A percentile compares a stretch with the other conserved stretches of the same genome.
Evolutionary conservation across 2,888 invertebrate genomes (phyloP).

Genomic region (Callosobruchus maculatus): DNA sequence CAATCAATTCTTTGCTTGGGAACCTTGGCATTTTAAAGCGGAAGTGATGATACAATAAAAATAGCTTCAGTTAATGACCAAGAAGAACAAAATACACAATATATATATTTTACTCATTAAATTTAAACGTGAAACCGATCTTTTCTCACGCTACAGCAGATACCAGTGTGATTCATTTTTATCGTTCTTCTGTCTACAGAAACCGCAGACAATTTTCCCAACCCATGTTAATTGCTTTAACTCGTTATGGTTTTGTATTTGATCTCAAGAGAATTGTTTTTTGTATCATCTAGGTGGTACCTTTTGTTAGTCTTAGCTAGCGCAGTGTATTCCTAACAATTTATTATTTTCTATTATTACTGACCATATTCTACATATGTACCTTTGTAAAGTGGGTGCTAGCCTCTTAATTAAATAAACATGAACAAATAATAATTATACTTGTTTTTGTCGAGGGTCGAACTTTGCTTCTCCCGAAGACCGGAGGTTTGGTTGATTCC

Average conservation of each 20-base stretch:
- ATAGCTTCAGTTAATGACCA: neutral
- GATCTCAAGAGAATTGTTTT: neutral
- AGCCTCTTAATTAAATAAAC: no score
- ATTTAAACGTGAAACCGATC: neutral
- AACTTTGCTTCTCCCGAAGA: no score
- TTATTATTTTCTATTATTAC: no score
- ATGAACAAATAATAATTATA: no score
- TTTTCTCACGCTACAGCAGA: neutral
- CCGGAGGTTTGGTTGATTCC: no score
- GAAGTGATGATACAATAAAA: neutral
- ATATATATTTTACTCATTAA: neutral
- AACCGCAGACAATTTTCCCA: neutral
- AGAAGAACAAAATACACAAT: neutral
- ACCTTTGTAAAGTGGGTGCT: no score
- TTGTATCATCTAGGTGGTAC: neutral
- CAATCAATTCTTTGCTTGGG: neutral
- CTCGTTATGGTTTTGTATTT: neutral
- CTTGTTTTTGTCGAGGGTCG: no score
- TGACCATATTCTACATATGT: no score
- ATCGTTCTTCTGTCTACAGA: neutral
- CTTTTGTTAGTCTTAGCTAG: no score
- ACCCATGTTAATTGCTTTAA: neutral
- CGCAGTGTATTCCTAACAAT: no score
- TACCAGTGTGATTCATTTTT: neutral
- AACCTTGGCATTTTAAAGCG: no score